Evolutionary conservation across 2,797 vertebrate species (phyloP).

Genomic region (Scyliorhinus canicula): DNA sequence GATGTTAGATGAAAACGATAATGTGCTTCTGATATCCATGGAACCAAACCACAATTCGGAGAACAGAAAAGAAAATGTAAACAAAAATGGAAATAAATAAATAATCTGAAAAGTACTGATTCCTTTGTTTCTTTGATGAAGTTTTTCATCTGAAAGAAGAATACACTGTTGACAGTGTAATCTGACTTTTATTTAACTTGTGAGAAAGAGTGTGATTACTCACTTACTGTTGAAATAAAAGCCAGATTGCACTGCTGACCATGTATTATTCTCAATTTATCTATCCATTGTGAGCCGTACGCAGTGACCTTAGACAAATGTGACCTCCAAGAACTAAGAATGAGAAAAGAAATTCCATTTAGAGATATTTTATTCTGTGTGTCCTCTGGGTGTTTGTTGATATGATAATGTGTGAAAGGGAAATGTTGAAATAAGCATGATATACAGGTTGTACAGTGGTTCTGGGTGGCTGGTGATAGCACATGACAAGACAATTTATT

Average conservation of each 20-base stretch:
- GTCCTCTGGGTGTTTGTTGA: conserved; percentile 34
- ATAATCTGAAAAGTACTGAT: background rate
- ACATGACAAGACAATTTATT: conserved; percentile 38
- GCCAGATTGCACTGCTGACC: conserved; percentile 14
- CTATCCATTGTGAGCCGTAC: background rate
- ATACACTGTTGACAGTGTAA: background rate
- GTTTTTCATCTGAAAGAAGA: conserved; percentile 1
- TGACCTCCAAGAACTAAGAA: conserved; percentile 22
- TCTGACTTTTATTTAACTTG: conserved; percentile 31
- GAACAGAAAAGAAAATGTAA: background rate
- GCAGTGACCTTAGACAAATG: conserved; percentile 18
- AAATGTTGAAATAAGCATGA: conserved; percentile 37
- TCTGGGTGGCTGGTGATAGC: conserved; percentile 21
- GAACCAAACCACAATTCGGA: background rate
- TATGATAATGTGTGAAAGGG: conserved; percentile 34
- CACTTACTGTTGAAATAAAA: conserved; percentile 22
- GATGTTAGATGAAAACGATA: too few species aligned
- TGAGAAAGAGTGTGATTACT: conserved; percentile 31
- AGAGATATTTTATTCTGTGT: conserved; percentile 20
- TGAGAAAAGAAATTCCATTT: conserved; percentile 32
- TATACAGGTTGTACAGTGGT: conserved; percentile 31
- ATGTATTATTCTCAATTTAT: conserved; percentile 30
- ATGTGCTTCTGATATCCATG: background rate
- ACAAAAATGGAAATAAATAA: background rate
- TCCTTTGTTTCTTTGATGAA: background rate